Evolutionary conservation across 2,888 invertebrate genomes (phyloP).

Genomic region (Leucania comma): DNA sequence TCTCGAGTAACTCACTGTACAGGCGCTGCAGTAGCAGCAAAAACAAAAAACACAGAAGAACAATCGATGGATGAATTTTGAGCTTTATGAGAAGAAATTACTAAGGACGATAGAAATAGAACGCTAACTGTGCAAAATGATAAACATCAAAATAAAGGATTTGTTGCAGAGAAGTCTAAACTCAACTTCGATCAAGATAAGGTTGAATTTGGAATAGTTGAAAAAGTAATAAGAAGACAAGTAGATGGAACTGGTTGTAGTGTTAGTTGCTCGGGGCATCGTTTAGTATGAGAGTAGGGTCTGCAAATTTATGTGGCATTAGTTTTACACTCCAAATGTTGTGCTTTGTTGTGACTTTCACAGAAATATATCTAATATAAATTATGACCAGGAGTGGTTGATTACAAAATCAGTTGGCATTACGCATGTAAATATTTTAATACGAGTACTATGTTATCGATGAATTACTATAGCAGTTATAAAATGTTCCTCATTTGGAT

Average conservation of each 20-base stretch:
- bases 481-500: constrained; percentile 32
- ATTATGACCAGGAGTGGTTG: constrained; percentile 60
- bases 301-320: constrained; percentile 77
- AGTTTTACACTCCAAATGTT: constrained; percentile 74
- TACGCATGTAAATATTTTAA: constrained; percentile 49
- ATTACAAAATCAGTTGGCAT: constrained; percentile 57
- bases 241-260: constrained; percentile 71
- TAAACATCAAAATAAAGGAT: constrained; percentile 59
- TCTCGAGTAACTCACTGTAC: constrained; percentile 75
- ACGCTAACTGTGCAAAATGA: constrained; percentile 65
- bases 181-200: constrained; percentile 59
- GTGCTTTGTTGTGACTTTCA: constrained; percentile 76
- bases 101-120: constrained; percentile 69
- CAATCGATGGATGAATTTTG: constrained; percentile 68
- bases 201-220: constrained; percentile 59
- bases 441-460: constrained; percentile 18
- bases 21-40: constrained; percentile 73
- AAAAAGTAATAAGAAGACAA: constrained; percentile 66
- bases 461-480: constrained; percentile 9
- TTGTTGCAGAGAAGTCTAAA: constrained; percentile 45
- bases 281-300: constrained; percentile 74
- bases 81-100: constrained; percentile 72
- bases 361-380: constrained; percentile 69
- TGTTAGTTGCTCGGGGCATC: constrained; percentile 74
- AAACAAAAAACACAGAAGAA: constrained; percentile 71